A percentile compares a stretch with the other conserved stretches of the same genome.
phyloP scores from a whole-genome alignment of 2,113 vertebrate genomes.

The Physeter macrocephalus region DNA sequence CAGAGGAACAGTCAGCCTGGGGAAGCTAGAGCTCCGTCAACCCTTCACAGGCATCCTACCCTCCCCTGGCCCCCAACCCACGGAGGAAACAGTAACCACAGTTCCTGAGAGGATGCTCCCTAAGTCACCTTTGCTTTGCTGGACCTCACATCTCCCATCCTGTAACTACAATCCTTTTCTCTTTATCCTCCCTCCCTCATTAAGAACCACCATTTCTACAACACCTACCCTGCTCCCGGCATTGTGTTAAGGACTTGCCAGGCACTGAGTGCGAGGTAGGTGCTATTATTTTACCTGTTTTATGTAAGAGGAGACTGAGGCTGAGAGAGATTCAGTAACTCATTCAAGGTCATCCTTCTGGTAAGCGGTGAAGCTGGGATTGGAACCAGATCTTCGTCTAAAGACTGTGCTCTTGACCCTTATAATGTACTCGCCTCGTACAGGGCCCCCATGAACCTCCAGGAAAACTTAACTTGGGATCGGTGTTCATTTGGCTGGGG shows the following conservation, averaged over 20 bases:
- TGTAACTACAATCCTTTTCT: background rate
- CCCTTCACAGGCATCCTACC: background rate
- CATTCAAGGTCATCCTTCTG: background rate
- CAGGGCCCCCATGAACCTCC: background rate
- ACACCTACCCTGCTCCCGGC: background rate
- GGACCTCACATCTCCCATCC: background rate
- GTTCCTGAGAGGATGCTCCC: background rate
- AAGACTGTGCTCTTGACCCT: background rate
- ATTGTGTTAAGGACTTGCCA: background rate
- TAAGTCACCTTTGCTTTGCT: background rate
- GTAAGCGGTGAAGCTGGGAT: background rate
- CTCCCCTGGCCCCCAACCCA: background rate
- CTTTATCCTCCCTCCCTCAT: background rate
- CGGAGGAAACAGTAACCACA: background rate
- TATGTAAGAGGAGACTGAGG: background rate
- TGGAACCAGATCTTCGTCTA: background rate
- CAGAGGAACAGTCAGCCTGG: background rate
- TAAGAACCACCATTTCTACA: background rate
- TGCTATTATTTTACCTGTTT: background rate
- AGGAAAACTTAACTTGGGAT: background rate
- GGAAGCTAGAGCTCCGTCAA: background rate
- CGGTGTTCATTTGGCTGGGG: background rate
- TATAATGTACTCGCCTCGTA: fast-evolving
- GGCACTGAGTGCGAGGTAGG: background rate
- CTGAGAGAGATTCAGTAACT: background rate